These are phyloP conservation scores for Coremacera marginata DNA, from an alignment of 2,888 invertebrate species.

Conservation along the genomic window DNA sequence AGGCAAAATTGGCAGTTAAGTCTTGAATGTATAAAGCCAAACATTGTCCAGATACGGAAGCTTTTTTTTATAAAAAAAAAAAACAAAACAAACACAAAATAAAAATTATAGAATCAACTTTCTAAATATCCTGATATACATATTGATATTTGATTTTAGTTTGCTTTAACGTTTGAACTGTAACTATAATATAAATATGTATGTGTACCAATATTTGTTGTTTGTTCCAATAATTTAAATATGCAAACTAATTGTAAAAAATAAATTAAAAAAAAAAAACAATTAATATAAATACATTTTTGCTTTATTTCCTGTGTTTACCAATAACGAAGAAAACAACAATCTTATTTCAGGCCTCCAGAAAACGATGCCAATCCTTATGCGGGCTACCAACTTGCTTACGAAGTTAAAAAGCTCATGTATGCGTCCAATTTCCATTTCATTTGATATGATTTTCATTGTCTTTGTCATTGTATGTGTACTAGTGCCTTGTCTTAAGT, in stretches of 20 bases:
- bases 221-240: slow-evolving; percentile 16
- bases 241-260: slow-evolving; percentile 5
- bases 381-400: slow-evolving; percentile 99
- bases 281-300: slow-evolving; percentile 39
- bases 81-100: neutral
- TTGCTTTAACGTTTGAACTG: slow-evolving; percentile 13
- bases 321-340: slow-evolving; percentile 49
- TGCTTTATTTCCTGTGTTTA: slow-evolving; percentile 47
- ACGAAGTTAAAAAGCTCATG: slow-evolving; percentile 99
- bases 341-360: slow-evolving; percentile 83
- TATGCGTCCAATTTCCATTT: slow-evolving; percentile 77
- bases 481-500: slow-evolving; percentile 44
- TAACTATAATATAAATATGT: neutral
- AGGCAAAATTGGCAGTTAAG: neutral
- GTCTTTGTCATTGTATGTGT: slow-evolving; percentile 31
- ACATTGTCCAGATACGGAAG: neutral
- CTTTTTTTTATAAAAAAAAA: neutral
- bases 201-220: slow-evolving; percentile 23
- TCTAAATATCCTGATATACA: neutral
- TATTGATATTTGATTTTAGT: slow-evolving; percentile 10
- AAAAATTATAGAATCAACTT: neutral
- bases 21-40: neutral
- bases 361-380: slow-evolving; percentile 92
- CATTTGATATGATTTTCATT: slow-evolving; percentile 36
- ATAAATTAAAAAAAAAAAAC: slow-evolving; percentile 35